Percentiles rank a stretch among this genome's conserved stretches.
These are phyloP conservation scores for Muraenolepis orangiensis DNA, from an alignment of 2,797 vertebrate genomes.

Conservation along the genomic window DNA sequence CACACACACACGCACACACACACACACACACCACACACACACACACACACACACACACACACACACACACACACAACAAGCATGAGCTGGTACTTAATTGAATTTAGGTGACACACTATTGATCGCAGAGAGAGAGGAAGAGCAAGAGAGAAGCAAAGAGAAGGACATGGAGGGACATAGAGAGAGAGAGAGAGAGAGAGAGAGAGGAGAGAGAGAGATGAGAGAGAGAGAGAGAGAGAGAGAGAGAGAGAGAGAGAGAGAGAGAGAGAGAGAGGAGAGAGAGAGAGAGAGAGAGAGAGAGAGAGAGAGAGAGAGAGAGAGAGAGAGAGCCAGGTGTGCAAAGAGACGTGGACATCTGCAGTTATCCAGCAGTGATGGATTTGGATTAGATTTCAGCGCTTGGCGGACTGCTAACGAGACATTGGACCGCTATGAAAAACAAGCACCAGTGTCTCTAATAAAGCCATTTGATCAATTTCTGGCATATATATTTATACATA, in stretches of 20 bases:
- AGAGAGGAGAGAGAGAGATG: no score
- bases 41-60: no score
- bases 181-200: no score
- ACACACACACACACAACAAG: no score
- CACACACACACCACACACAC: no score
- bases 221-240: no score
- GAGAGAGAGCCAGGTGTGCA: constrained; percentile 11
- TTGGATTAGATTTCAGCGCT: constrained; percentile 29
- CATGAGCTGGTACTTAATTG: neutral
- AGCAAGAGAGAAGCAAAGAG: no score
- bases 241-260: neutral
- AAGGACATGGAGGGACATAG: no score
- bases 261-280: constrained; percentile 9
- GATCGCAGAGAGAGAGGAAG: constrained; percentile 13
- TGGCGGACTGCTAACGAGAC: constrained; percentile 38
- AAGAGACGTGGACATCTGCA: constrained; percentile 21
- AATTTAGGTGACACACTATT: constrained; percentile 38
- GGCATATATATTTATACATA: no score
- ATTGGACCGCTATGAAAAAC: neutral
- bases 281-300: constrained; percentile 24
- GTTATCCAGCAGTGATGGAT: constrained; percentile 20
- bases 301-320: constrained; percentile 20
- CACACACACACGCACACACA: no score
- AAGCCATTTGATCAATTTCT: neutral
- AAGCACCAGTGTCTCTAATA: no score